Evolutionary conservation across 2,797 vertebrate species (phyloP).

Genomic region (Erethizon dorsatum): DNA sequence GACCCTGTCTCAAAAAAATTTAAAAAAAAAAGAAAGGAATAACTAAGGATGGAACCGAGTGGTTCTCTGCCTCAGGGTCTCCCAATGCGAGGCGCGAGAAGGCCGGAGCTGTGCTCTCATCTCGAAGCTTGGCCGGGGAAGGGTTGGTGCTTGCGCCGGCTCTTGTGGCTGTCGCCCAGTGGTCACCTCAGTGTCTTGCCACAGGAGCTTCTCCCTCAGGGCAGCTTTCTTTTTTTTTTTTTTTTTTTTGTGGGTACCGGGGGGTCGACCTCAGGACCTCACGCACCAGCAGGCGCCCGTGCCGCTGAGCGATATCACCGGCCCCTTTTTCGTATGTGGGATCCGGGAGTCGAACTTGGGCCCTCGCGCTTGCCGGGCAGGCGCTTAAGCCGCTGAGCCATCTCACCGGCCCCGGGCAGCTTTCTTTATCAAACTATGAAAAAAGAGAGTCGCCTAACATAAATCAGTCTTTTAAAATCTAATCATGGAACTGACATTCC

Average conservation of each 20-base stretch:
- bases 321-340: too few relatives aligned
- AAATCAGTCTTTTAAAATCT: background rate
- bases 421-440: background rate
- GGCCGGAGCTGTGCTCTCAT: background rate
- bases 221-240: background rate
- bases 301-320: too few relatives aligned
- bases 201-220: background rate
- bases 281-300: too few relatives aligned
- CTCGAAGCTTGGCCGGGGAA: background rate
- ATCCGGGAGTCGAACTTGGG: too few relatives aligned
- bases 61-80: background rate
- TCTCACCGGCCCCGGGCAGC: too few relatives aligned
- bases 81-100: accelerated
- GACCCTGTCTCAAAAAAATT: too few relatives aligned
- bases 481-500: background rate
- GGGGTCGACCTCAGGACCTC: too few relatives aligned
- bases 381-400: too few relatives aligned
- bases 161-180: background rate
- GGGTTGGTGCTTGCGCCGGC: background rate
- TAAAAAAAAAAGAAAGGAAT: too few relatives aligned
- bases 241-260: too few relatives aligned
- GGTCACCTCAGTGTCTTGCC: background rate
- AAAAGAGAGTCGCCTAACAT: background rate
- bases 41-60: background rate
- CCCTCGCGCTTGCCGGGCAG: too few relatives aligned